Base-by-base conservation (phyloP, 2,113 vertebrate species). In the Vombatus ursinus region DNA sequence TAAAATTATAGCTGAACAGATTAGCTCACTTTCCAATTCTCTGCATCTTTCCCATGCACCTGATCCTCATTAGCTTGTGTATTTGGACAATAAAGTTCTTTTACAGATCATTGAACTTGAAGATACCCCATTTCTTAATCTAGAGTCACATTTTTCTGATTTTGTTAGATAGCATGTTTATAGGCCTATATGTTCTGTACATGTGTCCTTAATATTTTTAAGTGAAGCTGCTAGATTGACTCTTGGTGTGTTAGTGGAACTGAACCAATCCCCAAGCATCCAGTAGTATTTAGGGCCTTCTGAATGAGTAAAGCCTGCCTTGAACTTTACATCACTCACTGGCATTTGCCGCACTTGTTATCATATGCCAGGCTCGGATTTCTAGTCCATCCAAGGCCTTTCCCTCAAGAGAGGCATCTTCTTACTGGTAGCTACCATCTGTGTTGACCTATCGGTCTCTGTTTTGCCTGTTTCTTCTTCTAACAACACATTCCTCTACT, bases 61-160 rank as follows among this genome's bases (percentile, higher is more conserved):
- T 91, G 97, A 97, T 95, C 96, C 95, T 96, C 95, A 96, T 84
- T 95, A 61, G 89, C 89, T 48, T 93, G 96, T 92, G 92, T 93
- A 95, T 93, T 90, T 97, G 92, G 47, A 84, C 95, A 98, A 97
- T 68, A 95, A 96, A 93, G 94, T 14, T 92, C 48, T 95, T 84
- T 84, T 93, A 51, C 48, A 91, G 97, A 57, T 92, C 94, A 47
- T 57, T 96, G 10, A 51, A 94, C 28, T 93, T 50, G 90, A 93
- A 92, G 12, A 93, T 92, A 96, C 77, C n/a, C 24, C 10, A 92
- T 93, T n/a, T 96, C 24, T 91, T 93, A 52, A 94, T 57, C 48
- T 49, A 96, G 52, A 68, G 93, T 10, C 94, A 52, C 52, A 49
- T 28, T 95, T 95, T 54, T 94, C 12, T 14, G 53, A 90, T 84